Percentiles rank a stretch among this genome's conserved stretches.
Evolutionary conservation across 1,140 invertebrate genomes (phyloP).

Genomic region (Bradynema listronoti): DNA sequence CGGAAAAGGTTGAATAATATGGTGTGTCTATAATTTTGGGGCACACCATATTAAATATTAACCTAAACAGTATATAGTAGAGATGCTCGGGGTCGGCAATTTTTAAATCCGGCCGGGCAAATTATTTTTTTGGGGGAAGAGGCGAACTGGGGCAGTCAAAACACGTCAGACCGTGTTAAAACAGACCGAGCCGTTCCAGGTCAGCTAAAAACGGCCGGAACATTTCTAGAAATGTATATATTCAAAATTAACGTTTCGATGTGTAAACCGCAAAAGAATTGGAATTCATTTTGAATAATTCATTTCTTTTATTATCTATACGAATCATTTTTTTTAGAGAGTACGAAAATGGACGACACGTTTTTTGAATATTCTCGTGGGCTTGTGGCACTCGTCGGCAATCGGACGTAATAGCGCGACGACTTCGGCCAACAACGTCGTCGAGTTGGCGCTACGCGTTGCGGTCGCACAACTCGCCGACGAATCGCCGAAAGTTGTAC

Average conservation of each 20-base stretch:
- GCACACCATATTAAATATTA: background rate
- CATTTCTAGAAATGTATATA: background rate
- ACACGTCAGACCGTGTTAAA: no score
- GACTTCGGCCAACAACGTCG: slow-evolving; percentile 6
- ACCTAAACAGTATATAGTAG: no score
- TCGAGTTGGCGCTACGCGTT: slow-evolving; percentile 3
- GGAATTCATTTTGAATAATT: background rate
- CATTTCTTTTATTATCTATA: no score
- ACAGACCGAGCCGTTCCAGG: no score
- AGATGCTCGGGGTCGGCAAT: background rate
- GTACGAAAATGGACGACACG: slow-evolving; percentile 11
- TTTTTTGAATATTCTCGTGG: slow-evolving; percentile 13
- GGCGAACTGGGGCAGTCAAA: no score
- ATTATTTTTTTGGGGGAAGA: no score
- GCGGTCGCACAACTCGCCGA: slow-evolving; percentile 7
- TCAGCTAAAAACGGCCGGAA: no score
- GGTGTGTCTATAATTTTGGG: background rate
- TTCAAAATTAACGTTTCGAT: no score
- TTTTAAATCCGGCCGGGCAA: background rate
- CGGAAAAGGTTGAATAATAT: slow-evolving; percentile 1
- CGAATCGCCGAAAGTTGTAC: slow-evolving; percentile 7
- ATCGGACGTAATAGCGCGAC: no score
- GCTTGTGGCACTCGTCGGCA: no score
- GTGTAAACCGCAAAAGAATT: no score
- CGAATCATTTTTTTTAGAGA: slow-evolving; percentile 8